Evolutionary conservation across 1,140 invertebrate species (phyloP), one percentile per base, ranked within the genome.

Genomic region (Euwallacea fornicatus): DNA sequence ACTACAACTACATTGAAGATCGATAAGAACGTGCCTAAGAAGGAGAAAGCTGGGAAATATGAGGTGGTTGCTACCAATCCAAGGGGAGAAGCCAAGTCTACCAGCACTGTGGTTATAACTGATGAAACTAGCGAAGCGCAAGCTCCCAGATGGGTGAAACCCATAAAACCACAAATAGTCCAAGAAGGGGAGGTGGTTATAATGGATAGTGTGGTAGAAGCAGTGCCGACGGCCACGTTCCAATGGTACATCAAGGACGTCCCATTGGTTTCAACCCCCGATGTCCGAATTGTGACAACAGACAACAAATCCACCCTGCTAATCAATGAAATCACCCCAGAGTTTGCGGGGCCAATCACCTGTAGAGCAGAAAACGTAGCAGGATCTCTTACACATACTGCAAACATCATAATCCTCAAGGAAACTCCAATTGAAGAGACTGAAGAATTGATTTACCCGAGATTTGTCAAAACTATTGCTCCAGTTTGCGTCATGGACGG

Each of bases 401-500:
- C 94, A 6, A 89, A 87, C 15, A 77, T 95, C n/a, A 86, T 88
- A 73, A 80, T 94, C 42, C 77, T 89, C 42, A 86, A 90, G 54
- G 85, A 87, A 73, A 83, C 83, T 46, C 81, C 84, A 60, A 86
- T 86, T 80, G 85, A 89, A 77, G 83, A 88, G 73, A 82, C 86
- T 1, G 76, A 85, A 33, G 88, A 90, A 79, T 83, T 90, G 16
- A 84, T 87, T 75, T 88, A 91, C 15, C 95, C 95, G 16, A 85
- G 86, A 73, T 95, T 97, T 75, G 84, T 89, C 11, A 88, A 87
- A 76, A 87, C 86, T 76, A 83, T 95, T 60, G 84, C 86, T 56
- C 88, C 91, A 13, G 82, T 91, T 2, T 89, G 90, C 76, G 91
- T 97, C 7, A 98, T 97, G 94, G 95, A 98, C 82, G 94, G 94